Percentiles rank a stretch among this genome's conserved stretches.
These are phyloP conservation scores for Phoronis australis DNA, from an alignment of 2,888 invertebrate species.

Conservation along the genomic window DNA sequence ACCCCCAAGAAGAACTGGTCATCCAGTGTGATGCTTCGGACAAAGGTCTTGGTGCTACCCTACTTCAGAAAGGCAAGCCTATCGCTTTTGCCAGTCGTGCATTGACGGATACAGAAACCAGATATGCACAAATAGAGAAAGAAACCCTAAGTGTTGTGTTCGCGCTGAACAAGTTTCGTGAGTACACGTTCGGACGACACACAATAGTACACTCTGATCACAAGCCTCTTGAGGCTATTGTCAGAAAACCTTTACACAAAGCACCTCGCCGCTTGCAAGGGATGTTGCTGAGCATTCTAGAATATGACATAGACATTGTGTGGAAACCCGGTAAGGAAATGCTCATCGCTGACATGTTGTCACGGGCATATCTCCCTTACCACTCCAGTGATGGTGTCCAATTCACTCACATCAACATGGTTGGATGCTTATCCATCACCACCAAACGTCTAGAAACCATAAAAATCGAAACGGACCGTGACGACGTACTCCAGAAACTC, in stretches of 20 bases:
- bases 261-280: slow-evolving; percentile 27
- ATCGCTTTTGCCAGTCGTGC: slow-evolving; percentile 47
- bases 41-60: slow-evolving; percentile 18
- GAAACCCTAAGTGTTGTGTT: slow-evolving; percentile 47
- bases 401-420: no score
- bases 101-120: slow-evolving; percentile 42
- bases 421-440: slow-evolving; percentile 9
- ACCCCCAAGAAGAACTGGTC: slow-evolving; percentile 4
- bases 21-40: slow-evolving; percentile 14
- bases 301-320: slow-evolving; percentile 30
- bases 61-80: slow-evolving; percentile 18
- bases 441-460: slow-evolving; percentile 7
- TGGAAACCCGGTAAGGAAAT: slow-evolving; percentile 16
- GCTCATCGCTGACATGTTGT: slow-evolving; percentile 16
- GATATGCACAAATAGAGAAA: slow-evolving; percentile 43
- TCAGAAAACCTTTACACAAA: slow-evolving; percentile 27
- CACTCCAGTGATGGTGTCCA: no score
- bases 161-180: slow-evolving; percentile 44
- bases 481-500: slow-evolving; percentile 9
- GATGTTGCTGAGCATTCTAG: slow-evolving; percentile 30
- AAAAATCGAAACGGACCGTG: slow-evolving; percentile 9
- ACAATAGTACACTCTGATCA: slow-evolving; percentile 49
- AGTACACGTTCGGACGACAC: slow-evolving; percentile 41
- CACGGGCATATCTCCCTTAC: slow-evolving; percentile 13
- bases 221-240: slow-evolving; percentile 47